Conservation (phyloP, 2,797 vertebrate species). For the Coendou prehensilis region DNA sequence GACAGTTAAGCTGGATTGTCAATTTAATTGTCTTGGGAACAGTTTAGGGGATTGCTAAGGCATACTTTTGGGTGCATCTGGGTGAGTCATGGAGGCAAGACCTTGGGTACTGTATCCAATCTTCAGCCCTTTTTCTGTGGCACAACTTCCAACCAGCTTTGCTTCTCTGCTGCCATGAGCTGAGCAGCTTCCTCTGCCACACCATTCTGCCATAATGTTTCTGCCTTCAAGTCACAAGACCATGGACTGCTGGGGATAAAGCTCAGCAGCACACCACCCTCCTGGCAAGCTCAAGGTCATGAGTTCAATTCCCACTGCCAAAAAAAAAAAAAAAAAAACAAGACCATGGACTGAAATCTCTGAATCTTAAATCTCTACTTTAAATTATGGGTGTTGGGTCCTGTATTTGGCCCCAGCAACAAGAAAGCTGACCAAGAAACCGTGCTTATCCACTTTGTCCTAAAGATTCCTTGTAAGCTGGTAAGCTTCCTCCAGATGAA, state of each 20-base stretch:
- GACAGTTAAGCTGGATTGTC: not conserved
- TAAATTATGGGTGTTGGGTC: not conserved
- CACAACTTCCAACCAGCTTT: not conserved
- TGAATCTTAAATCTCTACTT: not conserved
- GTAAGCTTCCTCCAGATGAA: not conserved
- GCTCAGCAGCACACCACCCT: too few species aligned
- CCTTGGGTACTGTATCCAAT: not conserved
- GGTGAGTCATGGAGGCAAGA: not conserved
- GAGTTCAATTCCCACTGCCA: too few species aligned
- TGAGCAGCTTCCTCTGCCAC: not conserved
- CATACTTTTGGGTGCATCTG: not conserved
- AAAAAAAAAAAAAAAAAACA: too few species aligned
- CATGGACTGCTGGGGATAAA: not conserved
- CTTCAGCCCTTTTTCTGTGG: not conserved
- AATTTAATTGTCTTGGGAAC: not conserved
- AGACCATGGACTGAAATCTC: not conserved
- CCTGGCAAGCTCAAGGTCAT: too few species aligned
- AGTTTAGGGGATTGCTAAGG: not conserved
- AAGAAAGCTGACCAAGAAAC: not conserved
- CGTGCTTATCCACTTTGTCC: not conserved
- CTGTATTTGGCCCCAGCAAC: not conserved
- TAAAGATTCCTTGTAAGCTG: not conserved
- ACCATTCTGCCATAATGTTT: not conserved
- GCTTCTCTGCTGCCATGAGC: not conserved
- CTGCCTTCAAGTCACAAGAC: not conserved